Evolutionary conservation across 2,888 invertebrate genomes (phyloP), one percentile per base, ranked within the genome.

Genomic region (Hemicrepidius hirtus): DNA sequence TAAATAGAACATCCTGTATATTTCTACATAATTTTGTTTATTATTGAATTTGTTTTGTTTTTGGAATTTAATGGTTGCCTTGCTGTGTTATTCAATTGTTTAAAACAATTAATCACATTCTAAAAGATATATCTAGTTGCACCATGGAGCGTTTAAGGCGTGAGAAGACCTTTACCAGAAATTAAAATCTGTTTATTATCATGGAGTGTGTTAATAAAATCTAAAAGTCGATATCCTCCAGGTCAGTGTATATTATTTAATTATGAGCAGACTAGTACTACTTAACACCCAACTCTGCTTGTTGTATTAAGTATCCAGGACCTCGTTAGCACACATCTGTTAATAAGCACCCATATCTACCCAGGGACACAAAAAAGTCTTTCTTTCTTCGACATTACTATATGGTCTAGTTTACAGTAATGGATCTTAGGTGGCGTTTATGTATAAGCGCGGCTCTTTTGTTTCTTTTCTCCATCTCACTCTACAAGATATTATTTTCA

Each of bases 241-340:
- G 73, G 69, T 71, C 71, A 69, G 55, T 66, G 66, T 66, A 67
- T 65, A 74, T 74, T 70, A 70, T 74, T 74, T 70, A 74, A 74
- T 74, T 74, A 74, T 74, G 69, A 74, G 44, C 70, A n/a, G 50
- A 65, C 68, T 67, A 53, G 62, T 63, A 59, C 68, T 67, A 74
- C 70, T 74, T 74, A 74, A 70, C 73, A 74, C 73, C 68, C 67
- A 69, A 37, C 66, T 32, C 55, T 10, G 68, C 64, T 73, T 59
- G 67, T 68, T 70, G 65, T 62, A 64, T 69, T 74, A 70, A 74
- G 55, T 70, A 74, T 74, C 73, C 63, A 70, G 73, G 63, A 63
- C 62, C 67, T 74, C 59, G 73, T 74, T 74, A 74, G 73, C 73
- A 70, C 73, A 35, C 60, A 64, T 44, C 67, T 67, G 70, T 67